Conservation (phyloP, 2,113 vertebrate species). For the Microcebus ravelobensis region DNA sequence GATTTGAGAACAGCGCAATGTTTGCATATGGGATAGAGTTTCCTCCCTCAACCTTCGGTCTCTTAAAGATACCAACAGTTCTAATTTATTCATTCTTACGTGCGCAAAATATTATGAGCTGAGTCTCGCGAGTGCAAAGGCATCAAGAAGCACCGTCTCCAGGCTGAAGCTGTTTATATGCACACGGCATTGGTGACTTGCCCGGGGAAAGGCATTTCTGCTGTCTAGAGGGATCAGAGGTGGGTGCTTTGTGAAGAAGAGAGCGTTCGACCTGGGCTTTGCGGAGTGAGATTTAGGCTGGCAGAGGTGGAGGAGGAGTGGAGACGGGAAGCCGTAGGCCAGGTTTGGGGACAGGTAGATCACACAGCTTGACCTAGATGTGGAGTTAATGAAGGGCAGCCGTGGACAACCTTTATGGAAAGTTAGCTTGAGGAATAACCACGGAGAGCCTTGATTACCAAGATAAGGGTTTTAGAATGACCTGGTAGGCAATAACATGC, state of each 20-base stretch:
- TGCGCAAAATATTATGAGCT: neutral
- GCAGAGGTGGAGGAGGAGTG: no score
- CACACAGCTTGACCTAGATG: neutral
- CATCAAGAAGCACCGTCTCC: fast-evolving
- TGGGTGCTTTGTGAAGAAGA: neutral
- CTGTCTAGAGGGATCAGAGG: neutral
- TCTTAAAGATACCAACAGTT: neutral
- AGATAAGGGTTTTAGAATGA: neutral
- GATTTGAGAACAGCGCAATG: neutral
- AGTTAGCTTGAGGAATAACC: neutral
- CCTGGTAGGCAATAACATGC: neutral
- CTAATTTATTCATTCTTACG: neutral
- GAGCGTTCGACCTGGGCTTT: neutral
- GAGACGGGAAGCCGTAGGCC: no score
- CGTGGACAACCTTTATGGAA: neutral
- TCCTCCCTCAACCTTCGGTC: neutral
- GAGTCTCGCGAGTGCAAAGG: fast-evolving
- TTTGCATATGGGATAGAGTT: neutral
- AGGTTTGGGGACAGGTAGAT: fast-evolving
- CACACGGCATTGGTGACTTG: neutral
- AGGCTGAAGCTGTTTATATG: fast-evolving
- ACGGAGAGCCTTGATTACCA: fast-evolving
- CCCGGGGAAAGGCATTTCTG: neutral
- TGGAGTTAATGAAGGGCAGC: no score
- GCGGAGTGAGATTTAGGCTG: fast-evolving